These are phyloP conservation scores for Glyptemys insculpta DNA, from an alignment of 2,797 vertebrate species.

Conservation along the genomic window DNA sequence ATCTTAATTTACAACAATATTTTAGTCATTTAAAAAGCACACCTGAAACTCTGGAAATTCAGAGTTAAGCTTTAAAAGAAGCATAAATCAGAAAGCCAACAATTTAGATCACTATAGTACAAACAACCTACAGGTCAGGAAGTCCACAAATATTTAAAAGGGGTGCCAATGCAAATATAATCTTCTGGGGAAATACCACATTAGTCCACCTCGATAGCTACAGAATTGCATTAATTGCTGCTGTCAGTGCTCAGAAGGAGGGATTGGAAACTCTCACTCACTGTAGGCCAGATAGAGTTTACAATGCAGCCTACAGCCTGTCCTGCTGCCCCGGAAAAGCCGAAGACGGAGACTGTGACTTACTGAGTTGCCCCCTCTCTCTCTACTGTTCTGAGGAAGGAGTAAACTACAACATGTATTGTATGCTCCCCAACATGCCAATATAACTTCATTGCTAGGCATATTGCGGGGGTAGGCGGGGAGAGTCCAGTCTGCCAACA, in stretches of 20 bases:
- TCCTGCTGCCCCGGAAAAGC: background rate
- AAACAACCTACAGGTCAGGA: background rate
- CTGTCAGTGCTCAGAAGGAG: background rate
- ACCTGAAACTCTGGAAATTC: background rate
- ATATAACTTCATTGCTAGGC: accelerated
- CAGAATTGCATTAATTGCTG: background rate
- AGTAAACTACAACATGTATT: background rate
- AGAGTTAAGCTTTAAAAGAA: background rate
- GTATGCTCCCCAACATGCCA: accelerated
- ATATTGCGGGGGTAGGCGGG: too few species aligned
- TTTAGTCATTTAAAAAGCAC: background rate
- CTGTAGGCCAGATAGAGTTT: constrained; percentile 1
- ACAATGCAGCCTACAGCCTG: background rate
- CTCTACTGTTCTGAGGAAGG: accelerated
- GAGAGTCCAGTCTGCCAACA: too few species aligned
- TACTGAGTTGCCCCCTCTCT: background rate
- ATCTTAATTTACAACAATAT: background rate
- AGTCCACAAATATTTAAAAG: background rate
- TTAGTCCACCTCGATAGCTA: background rate
- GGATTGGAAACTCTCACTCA: background rate
- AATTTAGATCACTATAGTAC: background rate
- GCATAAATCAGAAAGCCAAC: background rate
- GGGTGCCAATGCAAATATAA: background rate
- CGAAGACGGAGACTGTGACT: background rate
- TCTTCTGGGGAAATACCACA: background rate